phyloP scores from a whole-genome alignment of 2,797 vertebrate genomes.

The Glossophaga mutica region DNA sequence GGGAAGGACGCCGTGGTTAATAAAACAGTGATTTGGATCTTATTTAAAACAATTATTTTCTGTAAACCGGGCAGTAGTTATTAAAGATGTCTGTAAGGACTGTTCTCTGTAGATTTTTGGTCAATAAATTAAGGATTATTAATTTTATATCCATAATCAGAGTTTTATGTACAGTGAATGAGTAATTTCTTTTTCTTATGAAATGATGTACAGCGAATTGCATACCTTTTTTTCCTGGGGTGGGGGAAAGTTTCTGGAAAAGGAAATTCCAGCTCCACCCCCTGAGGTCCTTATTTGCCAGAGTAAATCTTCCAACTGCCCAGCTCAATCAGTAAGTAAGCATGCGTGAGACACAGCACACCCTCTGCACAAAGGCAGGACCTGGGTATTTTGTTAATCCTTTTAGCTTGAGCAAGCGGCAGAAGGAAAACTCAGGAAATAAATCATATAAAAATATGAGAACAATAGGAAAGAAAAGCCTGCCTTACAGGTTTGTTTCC shows the following conservation, averaged over 20 bases:
- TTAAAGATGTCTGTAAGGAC: neutral
- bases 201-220: neutral
- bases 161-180: neutral
- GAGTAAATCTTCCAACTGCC: conserved; percentile 53
- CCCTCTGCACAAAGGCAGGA: neutral
- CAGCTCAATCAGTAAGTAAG: conserved; percentile 26
- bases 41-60: conserved; percentile 8
- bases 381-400: conserved; percentile 66
- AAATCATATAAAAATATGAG: conserved; percentile 68
- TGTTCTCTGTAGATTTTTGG: neutral
- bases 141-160: neutral
- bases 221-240: neutral
- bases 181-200: conserved; percentile 3
- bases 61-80: neutral
- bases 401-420: conserved; percentile 57
- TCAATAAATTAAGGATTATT: neutral
- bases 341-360: neutral
- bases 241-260: conserved; percentile 1
- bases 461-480: conserved; percentile 72
- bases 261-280: conserved; percentile 58
- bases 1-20: neutral
- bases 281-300: conserved; percentile 65
- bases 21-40: neutral
- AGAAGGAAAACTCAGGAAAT: conserved; percentile 61
- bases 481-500: conserved; percentile 70